phyloP scores from a whole-genome alignment of 2,888 invertebrate genomes.

The Ypsolopha sequella region DNA sequence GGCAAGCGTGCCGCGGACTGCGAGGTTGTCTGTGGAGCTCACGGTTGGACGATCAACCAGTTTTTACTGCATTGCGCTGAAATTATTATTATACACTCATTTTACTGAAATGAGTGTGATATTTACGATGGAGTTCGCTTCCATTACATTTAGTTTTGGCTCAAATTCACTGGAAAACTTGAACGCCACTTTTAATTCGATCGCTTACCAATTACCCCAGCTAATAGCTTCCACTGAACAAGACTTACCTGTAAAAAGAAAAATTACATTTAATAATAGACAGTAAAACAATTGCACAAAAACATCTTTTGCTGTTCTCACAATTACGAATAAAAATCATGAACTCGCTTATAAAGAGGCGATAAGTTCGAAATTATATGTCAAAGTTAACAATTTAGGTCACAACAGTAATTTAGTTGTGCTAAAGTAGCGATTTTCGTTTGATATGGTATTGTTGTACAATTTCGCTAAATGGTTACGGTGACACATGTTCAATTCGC shows the following conservation, averaged over 20 bases:
- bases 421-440: slow-evolving; percentile 20
- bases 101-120: too few species aligned
- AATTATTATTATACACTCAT: background rate
- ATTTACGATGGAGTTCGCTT: too few species aligned
- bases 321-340: background rate
- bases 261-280: background rate
- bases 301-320: background rate
- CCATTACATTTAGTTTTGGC: too few species aligned
- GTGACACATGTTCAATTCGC: too few species aligned
- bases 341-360: background rate
- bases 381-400: slow-evolving; percentile 6
- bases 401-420: slow-evolving; percentile 27
- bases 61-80: slow-evolving; percentile 38
- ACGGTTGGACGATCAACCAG: slow-evolving; percentile 20
- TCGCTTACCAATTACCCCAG: too few species aligned
- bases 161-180: too few species aligned
- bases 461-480: background rate
- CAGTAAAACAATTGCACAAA: background rate
- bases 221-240: too few species aligned
- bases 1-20: slow-evolving; percentile 17
- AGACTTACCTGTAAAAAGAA: slow-evolving; percentile 3
- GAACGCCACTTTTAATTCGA: too few species aligned
- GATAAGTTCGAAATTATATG: slow-evolving; percentile 2
- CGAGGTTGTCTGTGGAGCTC: slow-evolving; percentile 25
- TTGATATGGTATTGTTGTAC: slow-evolving; percentile 19